Conservation (phyloP, 1,140 invertebrate genomes). For the Hesperophylax magnus region DNA sequence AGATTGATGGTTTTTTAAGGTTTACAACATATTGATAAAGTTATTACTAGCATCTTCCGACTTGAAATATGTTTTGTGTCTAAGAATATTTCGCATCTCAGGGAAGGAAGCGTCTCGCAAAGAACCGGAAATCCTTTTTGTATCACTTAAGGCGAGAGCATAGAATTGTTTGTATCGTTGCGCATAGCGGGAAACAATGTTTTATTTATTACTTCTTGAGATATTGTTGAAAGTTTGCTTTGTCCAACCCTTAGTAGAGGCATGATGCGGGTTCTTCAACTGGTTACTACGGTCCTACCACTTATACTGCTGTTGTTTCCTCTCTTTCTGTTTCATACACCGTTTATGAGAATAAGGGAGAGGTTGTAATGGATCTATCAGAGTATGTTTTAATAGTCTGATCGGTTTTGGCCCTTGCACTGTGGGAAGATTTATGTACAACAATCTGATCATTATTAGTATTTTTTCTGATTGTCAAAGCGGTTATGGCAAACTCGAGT, state of each 20-base stretch:
- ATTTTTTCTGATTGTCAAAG: conserved; percentile 12
- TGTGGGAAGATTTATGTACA: conserved; percentile 45
- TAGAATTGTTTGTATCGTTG: not conserved
- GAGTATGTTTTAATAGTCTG: too few relatives aligned
- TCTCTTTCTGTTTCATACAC: too few relatives aligned
- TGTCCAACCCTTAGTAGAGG: not conserved
- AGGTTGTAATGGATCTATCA: too few relatives aligned
- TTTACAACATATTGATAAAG: too few relatives aligned
- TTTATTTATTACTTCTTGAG: conserved; percentile 45
- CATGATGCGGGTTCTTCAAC: conserved; percentile 50
- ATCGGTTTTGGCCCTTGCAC: not conserved
- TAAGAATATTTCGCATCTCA: conserved; percentile 10
- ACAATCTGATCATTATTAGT: conserved; percentile 43
- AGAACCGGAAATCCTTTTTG: conserved; percentile 7
- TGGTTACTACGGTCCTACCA: not conserved
- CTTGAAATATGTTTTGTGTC: not conserved
- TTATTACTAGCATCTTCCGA: too few relatives aligned
- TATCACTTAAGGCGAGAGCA: not conserved
- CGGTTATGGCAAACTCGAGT: not conserved
- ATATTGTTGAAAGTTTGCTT: conserved; percentile 32
- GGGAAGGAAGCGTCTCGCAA: not conserved
- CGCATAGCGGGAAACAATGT: conserved; percentile 16
- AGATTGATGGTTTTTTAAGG: too few relatives aligned
- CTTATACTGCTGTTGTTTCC: too few relatives aligned
- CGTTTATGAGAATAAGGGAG: too few relatives aligned